These are phyloP conservation scores for Dynastes maya DNA, from an alignment of 2,888 invertebrate species.

Conservation along the genomic window DNA sequence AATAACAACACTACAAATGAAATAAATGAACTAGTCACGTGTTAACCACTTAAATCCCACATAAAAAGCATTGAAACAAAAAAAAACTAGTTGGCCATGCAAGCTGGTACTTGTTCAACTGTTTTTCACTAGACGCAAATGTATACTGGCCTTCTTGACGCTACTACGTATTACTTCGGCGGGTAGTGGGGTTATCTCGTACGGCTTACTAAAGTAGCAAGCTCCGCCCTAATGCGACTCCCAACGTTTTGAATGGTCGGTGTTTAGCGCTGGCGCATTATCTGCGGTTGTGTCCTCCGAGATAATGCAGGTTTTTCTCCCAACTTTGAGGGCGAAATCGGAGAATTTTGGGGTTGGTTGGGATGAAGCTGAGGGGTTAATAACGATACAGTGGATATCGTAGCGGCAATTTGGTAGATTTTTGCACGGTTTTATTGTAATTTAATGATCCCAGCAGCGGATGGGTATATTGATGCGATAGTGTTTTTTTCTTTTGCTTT, in stretches of 20 bases:
- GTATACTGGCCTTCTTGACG: constrained; percentile 51
- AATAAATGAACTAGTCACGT: not conserved
- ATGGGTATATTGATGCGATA: not conserved
- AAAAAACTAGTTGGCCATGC: constrained; percentile 39
- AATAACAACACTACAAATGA: constrained; percentile 8
- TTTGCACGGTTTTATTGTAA: too few relatives aligned
- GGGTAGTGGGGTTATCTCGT: constrained; percentile 53
- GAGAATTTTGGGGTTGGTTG: not conserved
- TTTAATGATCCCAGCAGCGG: too few relatives aligned
- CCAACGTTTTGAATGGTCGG: constrained; percentile 62
- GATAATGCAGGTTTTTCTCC: not conserved
- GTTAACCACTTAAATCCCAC: constrained; percentile 23
- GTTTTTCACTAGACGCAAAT: constrained; percentile 50
- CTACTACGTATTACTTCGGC: constrained; percentile 51
- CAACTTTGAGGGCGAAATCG: not conserved
- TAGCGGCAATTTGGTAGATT: too few relatives aligned
- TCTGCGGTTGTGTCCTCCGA: not conserved
- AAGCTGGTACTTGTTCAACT: constrained; percentile 47
- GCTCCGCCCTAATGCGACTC: constrained; percentile 66
- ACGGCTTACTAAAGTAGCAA: constrained; percentile 68
- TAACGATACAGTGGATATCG: too few relatives aligned
- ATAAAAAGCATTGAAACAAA: constrained; percentile 3
- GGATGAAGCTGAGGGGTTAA: not conserved
- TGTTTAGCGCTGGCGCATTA: constrained; percentile 50
- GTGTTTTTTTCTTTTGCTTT: constrained; percentile 9